A percentile compares a stretch with the other conserved stretches of the same genome.
Evolutionary conservation across 2,888 invertebrate genomes (phyloP).

Genomic region (Cephalotes varians): DNA sequence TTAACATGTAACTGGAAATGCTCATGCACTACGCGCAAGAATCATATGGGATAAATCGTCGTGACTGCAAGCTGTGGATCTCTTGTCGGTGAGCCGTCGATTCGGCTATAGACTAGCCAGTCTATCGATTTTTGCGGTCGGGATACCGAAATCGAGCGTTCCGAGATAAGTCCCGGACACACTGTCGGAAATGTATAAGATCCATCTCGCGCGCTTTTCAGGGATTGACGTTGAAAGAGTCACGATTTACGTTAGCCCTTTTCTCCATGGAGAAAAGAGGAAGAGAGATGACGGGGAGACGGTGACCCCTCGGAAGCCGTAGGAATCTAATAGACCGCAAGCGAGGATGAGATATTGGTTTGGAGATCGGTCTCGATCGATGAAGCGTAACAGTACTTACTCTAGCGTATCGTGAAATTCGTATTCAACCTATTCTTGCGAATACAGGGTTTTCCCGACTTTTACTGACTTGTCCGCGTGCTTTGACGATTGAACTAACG

Average conservation of each 20-base stretch:
- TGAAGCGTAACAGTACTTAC: slow-evolving; percentile 67
- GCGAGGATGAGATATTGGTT: slow-evolving; percentile 81
- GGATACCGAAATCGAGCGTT: slow-evolving; percentile 57
- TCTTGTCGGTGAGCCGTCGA: slow-evolving; percentile 29
- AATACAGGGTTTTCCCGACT: background rate
- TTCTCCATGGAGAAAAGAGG: slow-evolving; percentile 47
- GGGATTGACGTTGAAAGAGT: slow-evolving; percentile 77
- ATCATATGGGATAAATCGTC: slow-evolving; percentile 55
- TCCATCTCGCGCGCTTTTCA: slow-evolving; percentile 73
- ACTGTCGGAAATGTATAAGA: slow-evolving; percentile 70
- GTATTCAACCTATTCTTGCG: slow-evolving; percentile 40
- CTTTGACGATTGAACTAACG: slow-evolving; percentile 72
- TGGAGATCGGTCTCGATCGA: slow-evolving; percentile 72
- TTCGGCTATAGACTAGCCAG: slow-evolving; percentile 57
- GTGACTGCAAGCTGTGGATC: slow-evolving; percentile 37
- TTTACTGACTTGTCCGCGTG: slow-evolving; percentile 52
- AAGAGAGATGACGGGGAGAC: slow-evolving; percentile 30
- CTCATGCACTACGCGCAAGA: slow-evolving; percentile 40
- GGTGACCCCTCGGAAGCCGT: slow-evolving; percentile 75
- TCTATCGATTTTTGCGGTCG: slow-evolving; percentile 68
- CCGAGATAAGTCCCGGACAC: slow-evolving; percentile 16
- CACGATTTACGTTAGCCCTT: slow-evolving; percentile 71
- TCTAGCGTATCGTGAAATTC: slow-evolving; percentile 60
- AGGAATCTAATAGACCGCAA: slow-evolving; percentile 82
- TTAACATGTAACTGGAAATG: slow-evolving; percentile 27